Conservation (phyloP, 2,888 invertebrate genomes). For the Diplazon laetatorius region DNA sequence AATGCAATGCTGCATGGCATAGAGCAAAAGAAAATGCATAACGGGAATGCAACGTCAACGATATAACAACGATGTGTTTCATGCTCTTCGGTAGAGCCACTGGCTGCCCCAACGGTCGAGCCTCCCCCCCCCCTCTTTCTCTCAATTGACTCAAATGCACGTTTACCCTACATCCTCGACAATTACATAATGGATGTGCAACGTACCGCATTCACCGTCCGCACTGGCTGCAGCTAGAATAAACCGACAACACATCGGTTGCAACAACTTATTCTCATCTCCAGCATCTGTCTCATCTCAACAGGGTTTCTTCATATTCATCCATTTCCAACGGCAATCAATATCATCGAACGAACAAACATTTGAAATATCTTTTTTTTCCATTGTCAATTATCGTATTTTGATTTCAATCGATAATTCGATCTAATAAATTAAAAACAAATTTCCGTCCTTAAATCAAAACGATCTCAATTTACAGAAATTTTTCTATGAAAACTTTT, state of each 20-base stretch:
- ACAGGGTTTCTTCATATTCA: too few relatives aligned
- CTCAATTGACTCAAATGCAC: conserved; percentile 81
- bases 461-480: too few relatives aligned
- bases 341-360: neutral
- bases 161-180: conserved; percentile 80
- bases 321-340: too few relatives aligned
- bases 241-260: conserved; percentile 28
- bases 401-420: too few relatives aligned
- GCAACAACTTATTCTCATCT: conserved; percentile 1
- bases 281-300: conserved; percentile 23
- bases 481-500: too few relatives aligned
- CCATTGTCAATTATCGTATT: too few relatives aligned
- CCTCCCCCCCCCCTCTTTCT: too few relatives aligned
- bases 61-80: conserved; percentile 34
- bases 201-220: conserved; percentile 58
- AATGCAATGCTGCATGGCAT: too few relatives aligned
- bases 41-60: conserved; percentile 14
- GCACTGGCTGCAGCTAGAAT: conserved; percentile 46
- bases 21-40: neutral
- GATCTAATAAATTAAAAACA: too few relatives aligned
- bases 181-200: conserved; percentile 78
- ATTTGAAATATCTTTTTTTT: neutral
- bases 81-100: conserved; percentile 24
- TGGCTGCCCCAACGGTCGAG: conserved; percentile 67
- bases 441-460: too few relatives aligned